Evolutionary conservation across 2,113 vertebrate species (phyloP), one percentile per base, ranked within the genome.

Genomic region (Clarias magur): DNA sequence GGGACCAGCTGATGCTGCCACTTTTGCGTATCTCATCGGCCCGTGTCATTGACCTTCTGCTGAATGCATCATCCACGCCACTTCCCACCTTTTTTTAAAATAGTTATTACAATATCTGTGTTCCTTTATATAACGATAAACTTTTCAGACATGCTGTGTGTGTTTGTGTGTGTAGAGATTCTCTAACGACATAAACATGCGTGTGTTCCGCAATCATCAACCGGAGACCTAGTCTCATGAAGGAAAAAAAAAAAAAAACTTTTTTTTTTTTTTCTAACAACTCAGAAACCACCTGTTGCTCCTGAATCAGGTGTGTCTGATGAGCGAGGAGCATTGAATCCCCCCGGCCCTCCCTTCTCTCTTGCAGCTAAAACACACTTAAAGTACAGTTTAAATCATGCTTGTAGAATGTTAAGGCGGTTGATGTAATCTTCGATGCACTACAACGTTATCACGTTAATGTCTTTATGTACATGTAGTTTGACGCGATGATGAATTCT

Each of bases 1-100:
- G 80, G 59, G 82, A 72, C 67, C 82, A 34, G 67, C 15, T 57
- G 19, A 84, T 84, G 82, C n/a, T 84, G 53, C 65, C 57, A 3
- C n/a, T 38, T 30, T 34, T 82, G 34, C 34, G 27, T 62, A 19
- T 42, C 30, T 63, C 60, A 60, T 79, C 8, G 27, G 25, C 79
- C 60, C 79, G 84, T 80, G 62, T 81, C 34, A 70, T 12, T 81
- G 78, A 38, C 23, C 62, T 56, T 42, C 21, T 57, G 6, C 15
- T 72, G 19, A 34, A 30, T 67, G 27, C 54, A 60, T 84, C 21
- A 13, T 59, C n/a, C 13, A 53, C n/a, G 38, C 13, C 23, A 25
- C 53, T 73, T 59, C 34, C 54, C 34, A 72, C 17, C 30, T 10
- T 42, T 7, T 7, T 67, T 2, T 27, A 19, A 16, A 16, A 38